Percentiles rank a stretch among this genome's conserved stretches.
These are phyloP conservation scores for Cryptus armator DNA, from an alignment of 2,888 invertebrate genomes.

Conservation along the genomic window DNA sequence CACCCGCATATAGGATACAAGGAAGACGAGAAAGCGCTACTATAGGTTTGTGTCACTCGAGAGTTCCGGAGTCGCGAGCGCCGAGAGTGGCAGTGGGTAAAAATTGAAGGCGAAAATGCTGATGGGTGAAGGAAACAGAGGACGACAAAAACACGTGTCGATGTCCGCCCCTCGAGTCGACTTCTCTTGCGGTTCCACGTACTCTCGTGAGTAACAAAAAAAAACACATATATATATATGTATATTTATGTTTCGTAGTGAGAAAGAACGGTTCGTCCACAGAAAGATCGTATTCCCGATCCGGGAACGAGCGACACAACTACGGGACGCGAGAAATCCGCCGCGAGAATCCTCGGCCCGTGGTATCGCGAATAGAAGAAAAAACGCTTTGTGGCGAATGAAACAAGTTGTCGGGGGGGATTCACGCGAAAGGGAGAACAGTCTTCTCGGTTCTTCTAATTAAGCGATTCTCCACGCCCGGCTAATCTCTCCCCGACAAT, in stretches of 20 bases:
- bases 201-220: neutral
- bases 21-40: slow-evolving; percentile 48
- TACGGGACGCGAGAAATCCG: neutral
- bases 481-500: slow-evolving; percentile 32
- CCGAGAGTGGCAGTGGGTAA: slow-evolving; percentile 7
- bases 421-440: slow-evolving; percentile 14
- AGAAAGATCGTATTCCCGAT: neutral
- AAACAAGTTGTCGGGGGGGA: slow-evolving; percentile 5
- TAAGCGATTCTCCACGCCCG: slow-evolving; percentile 23
- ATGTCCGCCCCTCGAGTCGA: slow-evolving; percentile 32
- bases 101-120: slow-evolving; percentile 17
- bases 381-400: slow-evolving; percentile 8
- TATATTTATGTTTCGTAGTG: neutral
- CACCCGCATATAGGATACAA: slow-evolving; percentile 59
- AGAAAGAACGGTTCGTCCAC: neutral
- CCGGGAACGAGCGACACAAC: neutral
- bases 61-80: slow-evolving; percentile 56
- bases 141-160: slow-evolving; percentile 55
- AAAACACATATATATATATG: neutral
- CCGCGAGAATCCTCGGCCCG: neutral
- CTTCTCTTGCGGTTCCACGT: slow-evolving; percentile 6
- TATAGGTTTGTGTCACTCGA: slow-evolving; percentile 51
- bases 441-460: slow-evolving; percentile 19
- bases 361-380: slow-evolving; percentile 12
- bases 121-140: slow-evolving; percentile 10